Base-by-base conservation (phyloP, 2,888 invertebrate species). In the Marasmarcha lunaedactyla region DNA sequence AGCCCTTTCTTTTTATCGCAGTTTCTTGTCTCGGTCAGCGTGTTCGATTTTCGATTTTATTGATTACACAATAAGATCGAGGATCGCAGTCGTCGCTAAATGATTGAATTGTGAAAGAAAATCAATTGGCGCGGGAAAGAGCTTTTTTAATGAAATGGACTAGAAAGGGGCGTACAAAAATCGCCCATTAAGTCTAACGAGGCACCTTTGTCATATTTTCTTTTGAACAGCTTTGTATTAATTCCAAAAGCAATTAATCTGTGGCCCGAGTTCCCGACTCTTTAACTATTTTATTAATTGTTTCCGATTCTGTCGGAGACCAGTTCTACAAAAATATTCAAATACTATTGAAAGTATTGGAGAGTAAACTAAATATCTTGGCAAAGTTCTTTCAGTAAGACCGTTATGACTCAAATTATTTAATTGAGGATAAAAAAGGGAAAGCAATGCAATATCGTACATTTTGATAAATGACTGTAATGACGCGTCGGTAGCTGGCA, bases 181-280 rank as follows among this genome's bases (percentile, higher is more conserved):
- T 68, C 69, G 68, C 50, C 71, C 71, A 71, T 78, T 78, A 69
- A 59, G 55, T 64, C 67, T 76, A 78, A 74, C 68, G 77, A 76
- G 68, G 52, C 54, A 69, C 66, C 72, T 72, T 74, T 76, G 72
- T 78, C 74, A 78, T 77, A 73, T 74, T 76, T 68, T 67, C 72
- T 72, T 76, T 74, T 65, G 63, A 66, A 61, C 55, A 54, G 59
- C 47, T 48, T 54, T 50, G 44, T 49, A 52, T 55, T 64, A 56
- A 70, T 67, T 67, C 58, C 48, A 55, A 49, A 54, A 60, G 61
- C 63, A 67, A 72, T 72, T 71, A 71, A 68, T 64, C 57, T 48
- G 45, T 46, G 48, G 46, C 47, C 43, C 20, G 20, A 20, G 4
- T 20, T 20, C 20, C 7, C 47, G 44, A 46, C 53, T 51, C 46